A percentile compares a stretch with the other conserved stretches of the same genome.
Evolutionary conservation across 2,113 vertebrate species (phyloP).

Genomic region (Odobenus rosmarus): DNA sequence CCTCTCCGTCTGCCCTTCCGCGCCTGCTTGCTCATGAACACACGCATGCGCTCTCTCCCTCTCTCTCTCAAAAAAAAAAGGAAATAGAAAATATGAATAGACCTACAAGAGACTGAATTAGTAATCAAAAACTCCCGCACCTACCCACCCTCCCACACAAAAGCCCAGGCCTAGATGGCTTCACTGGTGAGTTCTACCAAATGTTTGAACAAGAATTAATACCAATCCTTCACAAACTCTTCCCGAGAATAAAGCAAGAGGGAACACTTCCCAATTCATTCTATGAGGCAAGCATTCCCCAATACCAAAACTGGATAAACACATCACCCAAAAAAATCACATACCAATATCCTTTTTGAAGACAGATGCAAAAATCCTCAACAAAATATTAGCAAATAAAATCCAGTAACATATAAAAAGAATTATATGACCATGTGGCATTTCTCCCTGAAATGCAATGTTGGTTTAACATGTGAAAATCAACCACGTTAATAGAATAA

Average conservation of each 20-base stretch:
- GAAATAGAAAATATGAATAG: neutral
- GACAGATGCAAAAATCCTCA: neutral
- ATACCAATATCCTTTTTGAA: neutral
- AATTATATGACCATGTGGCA: neutral
- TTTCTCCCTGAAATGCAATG: conserved; percentile 14
- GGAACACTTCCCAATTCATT: neutral
- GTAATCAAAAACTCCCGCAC: neutral
- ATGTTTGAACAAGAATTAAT: conserved; percentile 13
- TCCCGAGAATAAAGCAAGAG: neutral
- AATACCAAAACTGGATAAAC: neutral
- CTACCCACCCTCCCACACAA: neutral
- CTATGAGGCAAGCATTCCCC: neutral
- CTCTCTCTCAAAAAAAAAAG: too few relatives aligned
- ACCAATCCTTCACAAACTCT: neutral
- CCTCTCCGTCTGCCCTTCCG: too few relatives aligned
- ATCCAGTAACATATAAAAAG: conserved; percentile 34
- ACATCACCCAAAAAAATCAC: neutral
- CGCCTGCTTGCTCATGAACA: too few relatives aligned
- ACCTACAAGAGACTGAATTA: neutral
- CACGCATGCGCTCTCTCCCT: too few relatives aligned
- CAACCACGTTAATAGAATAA: neutral
- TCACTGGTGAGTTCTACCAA: neutral
- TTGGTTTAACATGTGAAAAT: conserved; percentile 35
- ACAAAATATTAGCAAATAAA: neutral
- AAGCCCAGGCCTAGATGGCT: neutral